Conservation (phyloP, 2,113 vertebrate species). For the Butorides virescens region DNA sequence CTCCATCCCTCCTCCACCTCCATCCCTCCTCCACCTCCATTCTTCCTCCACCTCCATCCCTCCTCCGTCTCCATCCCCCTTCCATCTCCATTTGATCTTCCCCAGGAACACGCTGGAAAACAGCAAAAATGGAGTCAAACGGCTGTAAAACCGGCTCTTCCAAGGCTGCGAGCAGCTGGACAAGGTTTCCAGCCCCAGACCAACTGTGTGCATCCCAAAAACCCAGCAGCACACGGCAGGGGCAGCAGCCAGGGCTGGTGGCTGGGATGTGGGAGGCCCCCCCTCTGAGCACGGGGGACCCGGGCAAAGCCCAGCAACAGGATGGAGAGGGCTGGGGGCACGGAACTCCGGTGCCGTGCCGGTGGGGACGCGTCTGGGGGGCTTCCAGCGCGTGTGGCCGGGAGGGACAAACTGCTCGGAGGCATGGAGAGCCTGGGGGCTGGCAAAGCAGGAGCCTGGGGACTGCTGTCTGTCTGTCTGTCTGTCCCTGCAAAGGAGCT, state of each 20-base stretch:
- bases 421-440: background rate
- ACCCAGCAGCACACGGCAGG: background rate
- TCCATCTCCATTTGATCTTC: background rate
- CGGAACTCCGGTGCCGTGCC: fast-evolving
- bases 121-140: background rate
- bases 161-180: fast-evolving
- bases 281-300: background rate
- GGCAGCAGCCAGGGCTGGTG: background rate
- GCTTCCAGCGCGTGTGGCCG: fast-evolving
- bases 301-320: fast-evolving
- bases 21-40: background rate
- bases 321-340: fast-evolving
- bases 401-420: background rate
- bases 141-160: background rate
- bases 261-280: fast-evolving
- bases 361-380: fast-evolving
- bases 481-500: background rate
- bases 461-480: background rate
- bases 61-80: too few relatives aligned
- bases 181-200: background rate
- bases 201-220: background rate
- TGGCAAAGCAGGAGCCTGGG: background rate
- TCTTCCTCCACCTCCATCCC: too few relatives aligned
- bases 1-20: too few relatives aligned
- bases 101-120: fast-evolving